Evolutionary conservation across 2,797 vertebrate genomes (phyloP), one percentile per base, ranked within the genome.

Genomic region (Antennarius maculatus): DNA sequence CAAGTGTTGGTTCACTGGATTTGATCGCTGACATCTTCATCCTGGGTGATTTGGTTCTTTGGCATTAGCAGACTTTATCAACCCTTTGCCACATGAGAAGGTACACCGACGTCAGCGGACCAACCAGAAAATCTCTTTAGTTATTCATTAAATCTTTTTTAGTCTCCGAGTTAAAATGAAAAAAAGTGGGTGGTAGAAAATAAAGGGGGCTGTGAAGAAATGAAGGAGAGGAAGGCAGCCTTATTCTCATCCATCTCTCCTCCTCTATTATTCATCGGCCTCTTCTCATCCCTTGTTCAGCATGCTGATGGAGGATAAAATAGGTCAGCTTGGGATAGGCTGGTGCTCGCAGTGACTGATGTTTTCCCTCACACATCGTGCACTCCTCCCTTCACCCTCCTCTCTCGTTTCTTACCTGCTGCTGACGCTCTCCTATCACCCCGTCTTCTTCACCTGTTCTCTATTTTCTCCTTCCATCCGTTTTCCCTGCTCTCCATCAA

Each of bases 251-350:
- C 87, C 80, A 88, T 91, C 89, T 88, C 76, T 80, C 62, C 65
- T 79, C 62, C 59, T 86, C 80, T 85, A 92, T 91, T 91, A 92
- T 92, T 92, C 82, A 92, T 90, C 80, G 76, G 54, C 66, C 69
- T 76, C 69, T 70, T 66, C 83, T 79, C 81, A 67, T 88, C 82
- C 66, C 67, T 88, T 46, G 39, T 76, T 88, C 82, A 61, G 60
- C 58, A 63, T 62, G 69, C 83, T 86, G 84, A 86, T 65, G 78
- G 83, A 87, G 83, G 78, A 85, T 88, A 86, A 91, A 91, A 88
- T 87, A 80, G 91, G 87, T 87, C 87, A 90, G 46, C 0, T 74
- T 77, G 63, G 76, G 81, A 87, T 45, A 78, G 77, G 76, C 79
- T 83, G 75, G 56, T 69, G 76, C 77, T 78, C 37, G 13, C 47